Evolutionary conservation across 1,140 invertebrate species (phyloP), one percentile per base, ranked within the genome.

Genomic region (Zaprionus camerounensis): DNA sequence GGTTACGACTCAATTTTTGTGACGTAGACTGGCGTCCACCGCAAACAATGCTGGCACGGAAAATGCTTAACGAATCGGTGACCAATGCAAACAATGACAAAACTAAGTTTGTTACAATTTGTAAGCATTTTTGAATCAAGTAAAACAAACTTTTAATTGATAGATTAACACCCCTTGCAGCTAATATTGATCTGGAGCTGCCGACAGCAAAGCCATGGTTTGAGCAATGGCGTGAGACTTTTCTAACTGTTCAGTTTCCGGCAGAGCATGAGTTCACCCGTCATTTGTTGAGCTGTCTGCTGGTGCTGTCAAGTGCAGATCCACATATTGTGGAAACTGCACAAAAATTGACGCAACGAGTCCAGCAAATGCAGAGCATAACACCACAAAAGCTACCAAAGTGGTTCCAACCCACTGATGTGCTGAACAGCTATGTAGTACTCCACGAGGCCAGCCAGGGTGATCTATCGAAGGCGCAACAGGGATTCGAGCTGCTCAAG

Each of bases 191-290:
- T 83, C 93, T 85, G 93, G 94, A 96, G 79, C 93, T 97, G 65
- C 97, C 97, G 78, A 94, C 94, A 24, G 94, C 95, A 4, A 96
- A 97, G 34, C 97, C 98, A n/a, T 99, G 98, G 98, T 99, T 97
- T 94, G 98, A 99, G 92, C 94, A 96, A n/a, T 99, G 98, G 97
- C 94, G 98, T 87, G 97, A 98, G 85, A 96, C 96, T 28, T 99
- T 99, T 93, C 94, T 99, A 20, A 96, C 96, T 87, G 96, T 98
- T 2, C 96, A 98, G 91, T 97, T 96, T 91, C 96, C 97, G 44
- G 97, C 97, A 15, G 98, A 99, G 90, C 98, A 99, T 94, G 98
- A 99, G 93, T 99, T 98, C 91, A 97, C 97, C 0, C 97, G 97
- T 88, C 98, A 99, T 93, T 97, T 97, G 93, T 87, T 99, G n/a